Evolutionary conservation across 2,888 invertebrate species (phyloP), one percentile per base, ranked within the genome.

Genomic region (Orgyia antiqua): DNA sequence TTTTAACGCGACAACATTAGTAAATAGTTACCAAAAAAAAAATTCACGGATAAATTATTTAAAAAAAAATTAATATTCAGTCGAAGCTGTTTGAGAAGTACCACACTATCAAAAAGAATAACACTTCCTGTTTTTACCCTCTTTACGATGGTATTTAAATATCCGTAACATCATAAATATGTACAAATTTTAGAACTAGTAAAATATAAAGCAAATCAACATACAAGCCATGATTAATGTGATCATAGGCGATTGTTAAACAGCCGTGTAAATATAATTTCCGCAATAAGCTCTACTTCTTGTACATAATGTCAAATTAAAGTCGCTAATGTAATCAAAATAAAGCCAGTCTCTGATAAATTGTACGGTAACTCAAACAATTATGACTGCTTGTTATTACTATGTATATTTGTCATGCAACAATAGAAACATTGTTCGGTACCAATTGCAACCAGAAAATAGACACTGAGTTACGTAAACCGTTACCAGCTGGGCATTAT

Each of bases 321-420:
- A 42, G 37, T 45, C 31, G 31, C 59, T 62, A 73, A 68, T 66
- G 57, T 58, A 70, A 70, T 68, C 65, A 64, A 66, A 74, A 65
- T 67, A 54, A 61, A 57, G 51, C 59, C 54, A 57, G 67, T 58
- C 64, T 61, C 57, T 69, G 68, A 73, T 70, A 72, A 73, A 75
- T 77, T 68, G 68, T 72, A 60, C 35, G 33, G 44, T 67, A 73
- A 76, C 69, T 76, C 65, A 66, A 74, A 68, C 71, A 70, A 73
- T 78, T 76, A 74, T 70, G 68, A 71, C 72, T 63, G 66, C 56
- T 64, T 59, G 70, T 69, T 69, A 64, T 65, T 64, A 70, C 71
- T 73, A 73, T 74, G 78, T 78, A 66, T 79, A 79, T 76, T 64
- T 76, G 83, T 80, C 79, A 68, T 57, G 71, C 74, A 70, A 79